Evolutionary conservation across 2,888 invertebrate genomes (phyloP).

Genomic region (Lasioglossum leucozonium): DNA sequence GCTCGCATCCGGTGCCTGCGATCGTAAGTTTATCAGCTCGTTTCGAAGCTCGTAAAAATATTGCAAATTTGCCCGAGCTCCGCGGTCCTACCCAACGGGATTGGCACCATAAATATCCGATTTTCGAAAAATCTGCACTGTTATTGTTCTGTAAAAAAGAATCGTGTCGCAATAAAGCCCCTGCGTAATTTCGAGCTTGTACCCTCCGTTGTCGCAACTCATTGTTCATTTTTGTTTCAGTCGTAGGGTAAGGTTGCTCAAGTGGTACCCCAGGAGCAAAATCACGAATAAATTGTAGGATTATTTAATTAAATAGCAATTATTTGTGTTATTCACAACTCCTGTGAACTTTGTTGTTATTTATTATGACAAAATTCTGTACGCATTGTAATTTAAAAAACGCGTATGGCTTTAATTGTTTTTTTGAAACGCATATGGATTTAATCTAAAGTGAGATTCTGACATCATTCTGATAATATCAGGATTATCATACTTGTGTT

Average conservation of each 20-base stretch:
- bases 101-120: not conserved
- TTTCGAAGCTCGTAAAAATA: not conserved
- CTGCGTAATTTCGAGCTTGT: not conserved
- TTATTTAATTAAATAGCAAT: too few relatives aligned
- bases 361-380: too few relatives aligned
- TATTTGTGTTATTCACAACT: too few relatives aligned
- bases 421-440: too few relatives aligned
- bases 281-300: too few relatives aligned
- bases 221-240: not conserved
- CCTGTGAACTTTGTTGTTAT: too few relatives aligned
- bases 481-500: conserved; percentile 20
- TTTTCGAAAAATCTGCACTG: not conserved
- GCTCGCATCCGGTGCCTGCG: not conserved
- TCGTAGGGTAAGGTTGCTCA: too few relatives aligned
- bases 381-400: too few relatives aligned
- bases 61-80: not conserved
- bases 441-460: too few relatives aligned
- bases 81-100: not conserved
- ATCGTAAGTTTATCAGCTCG: conserved; percentile 7
- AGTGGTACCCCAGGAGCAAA: too few relatives aligned
- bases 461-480: too few relatives aligned
- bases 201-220: not conserved
- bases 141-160: not conserved
- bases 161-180: not conserved
- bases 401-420: too few relatives aligned